A percentile compares a stretch with the other conserved stretches of the same genome.
These are phyloP conservation scores for Ellobium chinense DNA, from an alignment of 2,888 invertebrate species.

Conservation along the genomic window DNA sequence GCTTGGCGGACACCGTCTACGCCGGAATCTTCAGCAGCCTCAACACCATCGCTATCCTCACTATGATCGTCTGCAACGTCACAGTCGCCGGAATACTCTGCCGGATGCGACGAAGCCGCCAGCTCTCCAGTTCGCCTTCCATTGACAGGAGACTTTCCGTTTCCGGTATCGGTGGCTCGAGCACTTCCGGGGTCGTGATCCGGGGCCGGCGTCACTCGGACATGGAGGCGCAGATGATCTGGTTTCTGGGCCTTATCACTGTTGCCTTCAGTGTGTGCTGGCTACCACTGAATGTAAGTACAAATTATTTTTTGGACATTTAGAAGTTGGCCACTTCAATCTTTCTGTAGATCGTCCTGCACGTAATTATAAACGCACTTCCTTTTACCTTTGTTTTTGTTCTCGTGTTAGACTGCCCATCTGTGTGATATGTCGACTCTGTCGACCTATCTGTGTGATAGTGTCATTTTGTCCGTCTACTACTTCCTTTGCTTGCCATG, in stretches of 20 bases:
- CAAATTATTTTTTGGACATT: background rate
- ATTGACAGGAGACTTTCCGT: conserved; percentile 38
- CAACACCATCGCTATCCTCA: conserved; percentile 67
- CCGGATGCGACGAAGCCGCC: conserved; percentile 58
- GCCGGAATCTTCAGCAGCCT: conserved; percentile 70
- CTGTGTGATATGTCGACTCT: no score
- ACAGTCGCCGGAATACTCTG: conserved; percentile 65
- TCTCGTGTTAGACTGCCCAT: no score
- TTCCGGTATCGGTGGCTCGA: conserved; percentile 26
- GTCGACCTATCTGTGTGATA: no score
- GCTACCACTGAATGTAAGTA: conserved; percentile 77
- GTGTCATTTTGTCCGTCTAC: no score
- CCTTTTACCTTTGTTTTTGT: no score
- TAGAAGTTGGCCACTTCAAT: no score
- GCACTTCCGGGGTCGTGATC: conserved; percentile 35
- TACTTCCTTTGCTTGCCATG: no score
- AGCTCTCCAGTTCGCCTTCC: conserved; percentile 53
- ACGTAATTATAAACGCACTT: no score
- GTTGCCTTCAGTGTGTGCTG: conserved; percentile 77
- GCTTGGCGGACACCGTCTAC: conserved; percentile 64
- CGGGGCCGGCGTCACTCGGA: conserved; percentile 47
- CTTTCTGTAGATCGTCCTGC: no score
- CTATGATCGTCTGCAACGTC: conserved; percentile 67
- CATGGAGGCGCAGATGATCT: conserved; percentile 78
- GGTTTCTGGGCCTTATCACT: conserved; percentile 76